Conservation (phyloP, 2,113 vertebrate species). For the Phoenicopterus ruber region DNA sequence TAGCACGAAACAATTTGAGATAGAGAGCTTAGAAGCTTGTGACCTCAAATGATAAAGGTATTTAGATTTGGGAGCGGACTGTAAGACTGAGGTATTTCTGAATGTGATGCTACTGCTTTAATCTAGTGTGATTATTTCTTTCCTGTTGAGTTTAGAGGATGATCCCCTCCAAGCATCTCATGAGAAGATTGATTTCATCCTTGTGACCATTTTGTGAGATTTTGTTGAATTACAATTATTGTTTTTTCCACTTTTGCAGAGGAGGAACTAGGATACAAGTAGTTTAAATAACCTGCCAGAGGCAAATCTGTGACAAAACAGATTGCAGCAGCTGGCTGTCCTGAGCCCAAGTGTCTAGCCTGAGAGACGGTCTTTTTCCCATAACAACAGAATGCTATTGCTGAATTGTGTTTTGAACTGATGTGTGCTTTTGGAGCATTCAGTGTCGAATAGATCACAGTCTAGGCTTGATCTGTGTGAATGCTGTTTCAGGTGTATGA, state of each 20-base stretch:
- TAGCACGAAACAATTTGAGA: background rate
- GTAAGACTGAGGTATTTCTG: background rate
- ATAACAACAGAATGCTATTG: background rate
- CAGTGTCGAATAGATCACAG: background rate
- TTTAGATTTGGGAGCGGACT: background rate
- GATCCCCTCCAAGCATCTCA: background rate
- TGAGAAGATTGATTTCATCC: slow-evolving; percentile 3
- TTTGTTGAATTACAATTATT: background rate
- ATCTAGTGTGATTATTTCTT: background rate
- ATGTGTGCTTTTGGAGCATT: background rate
- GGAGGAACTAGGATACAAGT: background rate
- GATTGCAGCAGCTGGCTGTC: background rate
- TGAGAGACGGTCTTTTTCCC: background rate
- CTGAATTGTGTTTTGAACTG: background rate
- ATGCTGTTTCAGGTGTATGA: background rate
- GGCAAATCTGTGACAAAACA: background rate
- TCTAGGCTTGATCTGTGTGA: background rate
- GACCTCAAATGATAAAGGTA: background rate
- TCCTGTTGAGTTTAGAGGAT: background rate
- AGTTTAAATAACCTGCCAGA: background rate
- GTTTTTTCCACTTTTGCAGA: background rate
- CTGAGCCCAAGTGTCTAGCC: background rate
- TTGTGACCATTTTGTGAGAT: background rate
- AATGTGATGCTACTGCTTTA: background rate
- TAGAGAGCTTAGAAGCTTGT: background rate